These are phyloP conservation scores for Caradrina kadenii DNA, from an alignment of 2,888 invertebrate species.

Conservation along the genomic window DNA sequence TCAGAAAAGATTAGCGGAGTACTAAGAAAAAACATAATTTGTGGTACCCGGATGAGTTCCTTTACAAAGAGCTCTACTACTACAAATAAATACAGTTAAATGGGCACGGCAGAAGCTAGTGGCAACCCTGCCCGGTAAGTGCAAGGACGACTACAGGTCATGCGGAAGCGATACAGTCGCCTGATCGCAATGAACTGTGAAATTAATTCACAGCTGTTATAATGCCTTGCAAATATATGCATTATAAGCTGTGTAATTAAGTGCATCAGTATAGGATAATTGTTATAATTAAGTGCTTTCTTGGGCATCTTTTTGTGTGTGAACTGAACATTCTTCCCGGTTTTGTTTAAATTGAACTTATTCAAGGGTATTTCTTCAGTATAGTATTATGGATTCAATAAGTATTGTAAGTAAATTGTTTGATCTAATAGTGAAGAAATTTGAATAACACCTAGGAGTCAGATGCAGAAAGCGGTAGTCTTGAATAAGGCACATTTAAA, in stretches of 20 bases:
- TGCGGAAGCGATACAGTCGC: conserved; percentile 61
- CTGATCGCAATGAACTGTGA: conserved; percentile 60
- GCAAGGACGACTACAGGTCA: conserved; percentile 56
- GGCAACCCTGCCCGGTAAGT: conserved; percentile 37
- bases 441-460: too few relatives aligned
- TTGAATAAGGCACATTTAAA: too few relatives aligned
- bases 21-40: too few relatives aligned
- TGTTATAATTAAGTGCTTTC: conserved; percentile 17
- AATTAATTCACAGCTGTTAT: conserved; percentile 53
- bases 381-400: too few relatives aligned
- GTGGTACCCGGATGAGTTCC: too few relatives aligned
- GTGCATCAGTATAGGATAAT: conserved; percentile 2
- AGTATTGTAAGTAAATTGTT: too few relatives aligned
- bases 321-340: conserved; percentile 7
- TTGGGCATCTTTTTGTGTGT: conserved; percentile 26
- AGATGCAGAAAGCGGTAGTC: too few relatives aligned
- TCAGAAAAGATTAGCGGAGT: too few relatives aligned
- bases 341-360: background rate
- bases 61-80: too few relatives aligned
- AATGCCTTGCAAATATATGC: background rate
- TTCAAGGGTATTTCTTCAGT: background rate
- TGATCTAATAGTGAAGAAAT: too few relatives aligned
- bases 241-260: conserved; percentile 30
- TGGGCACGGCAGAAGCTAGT: background rate
- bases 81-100: background rate